These are phyloP conservation scores for Drosophila funebris DNA, from an alignment of 1,140 invertebrate species.

Conservation along the genomic window DNA sequence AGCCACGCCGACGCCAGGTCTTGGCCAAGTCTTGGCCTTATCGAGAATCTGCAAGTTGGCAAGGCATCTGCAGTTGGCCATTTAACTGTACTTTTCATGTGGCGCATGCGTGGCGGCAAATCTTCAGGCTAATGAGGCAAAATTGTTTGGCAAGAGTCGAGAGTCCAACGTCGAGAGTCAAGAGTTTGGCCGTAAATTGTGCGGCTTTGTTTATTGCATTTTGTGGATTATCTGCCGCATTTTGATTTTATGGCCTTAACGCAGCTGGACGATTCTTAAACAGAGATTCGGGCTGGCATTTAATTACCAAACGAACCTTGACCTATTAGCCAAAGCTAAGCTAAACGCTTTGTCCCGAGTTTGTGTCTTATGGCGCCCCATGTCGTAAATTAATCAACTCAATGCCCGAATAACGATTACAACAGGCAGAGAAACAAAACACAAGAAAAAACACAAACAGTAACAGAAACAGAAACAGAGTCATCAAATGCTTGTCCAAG, in stretches of 20 bases:
- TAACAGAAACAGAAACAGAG: constrained; percentile 57
- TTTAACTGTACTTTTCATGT: constrained; percentile 59
- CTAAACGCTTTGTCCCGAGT: constrained; percentile 59
- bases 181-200: constrained; percentile 8
- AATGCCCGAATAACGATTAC: constrained; percentile 46
- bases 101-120: constrained; percentile 44
- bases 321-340: constrained; percentile 67
- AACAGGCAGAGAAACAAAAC: constrained; percentile 21
- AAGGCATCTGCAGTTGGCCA: constrained; percentile 35
- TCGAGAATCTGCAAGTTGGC: constrained; percentile 45
- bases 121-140: constrained; percentile 50
- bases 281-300: background rate
- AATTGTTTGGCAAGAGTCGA: constrained; percentile 35
- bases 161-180: background rate
- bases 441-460: constrained; percentile 60
- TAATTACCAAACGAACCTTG: constrained; percentile 54
- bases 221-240: constrained; percentile 16
- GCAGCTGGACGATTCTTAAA: constrained; percentile 17
- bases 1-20: constrained; percentile 29
- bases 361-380: constrained; percentile 44
- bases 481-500: constrained; percentile 57
- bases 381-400: constrained; percentile 75
- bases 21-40: constrained; percentile 12
- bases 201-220: constrained; percentile 35
- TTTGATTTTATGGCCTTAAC: constrained; percentile 39